Evolutionary conservation across 2,888 invertebrate genomes (phyloP).

Genomic region (Hymenopus coronatus): DNA sequence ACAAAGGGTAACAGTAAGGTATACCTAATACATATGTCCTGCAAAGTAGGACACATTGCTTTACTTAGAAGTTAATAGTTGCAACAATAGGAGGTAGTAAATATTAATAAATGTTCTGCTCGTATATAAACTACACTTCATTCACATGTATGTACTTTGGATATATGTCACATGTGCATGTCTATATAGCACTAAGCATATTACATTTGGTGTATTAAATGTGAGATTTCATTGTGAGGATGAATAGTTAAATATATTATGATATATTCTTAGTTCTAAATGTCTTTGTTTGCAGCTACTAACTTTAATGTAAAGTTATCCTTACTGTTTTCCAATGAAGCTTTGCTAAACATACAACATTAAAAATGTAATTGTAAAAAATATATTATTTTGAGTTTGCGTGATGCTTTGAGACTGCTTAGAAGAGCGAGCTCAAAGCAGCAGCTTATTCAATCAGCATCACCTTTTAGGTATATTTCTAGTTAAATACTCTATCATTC

Average conservation of each 20-base stretch:
- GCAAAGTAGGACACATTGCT: background rate
- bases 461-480: background rate
- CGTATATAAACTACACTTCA: conserved; percentile 17
- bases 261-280: conserved; percentile 12
- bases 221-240: conserved; percentile 23
- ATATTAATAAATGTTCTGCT: conserved; percentile 27
- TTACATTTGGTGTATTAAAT: conserved; percentile 24
- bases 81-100: conserved; percentile 3
- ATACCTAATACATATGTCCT: background rate
- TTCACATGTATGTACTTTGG: conserved; percentile 17
- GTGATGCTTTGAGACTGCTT: background rate
- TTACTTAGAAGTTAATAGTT: conserved; percentile 23
- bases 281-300: conserved; percentile 19
- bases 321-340: conserved; percentile 5
- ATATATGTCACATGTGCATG: conserved; percentile 1
- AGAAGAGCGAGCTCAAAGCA: background rate
- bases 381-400: background rate
- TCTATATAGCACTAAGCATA: conserved; percentile 10
- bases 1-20: background rate
- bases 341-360: background rate
- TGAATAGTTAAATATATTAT: conserved; percentile 19
- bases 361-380: background rate
- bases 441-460: background rate
- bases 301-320: conserved; percentile 13
- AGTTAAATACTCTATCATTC: background rate